Percentiles rank a stretch among this genome's conserved stretches.
Conservation (phyloP, 2,888 invertebrate species). For the Tiphia femorata region DNA sequence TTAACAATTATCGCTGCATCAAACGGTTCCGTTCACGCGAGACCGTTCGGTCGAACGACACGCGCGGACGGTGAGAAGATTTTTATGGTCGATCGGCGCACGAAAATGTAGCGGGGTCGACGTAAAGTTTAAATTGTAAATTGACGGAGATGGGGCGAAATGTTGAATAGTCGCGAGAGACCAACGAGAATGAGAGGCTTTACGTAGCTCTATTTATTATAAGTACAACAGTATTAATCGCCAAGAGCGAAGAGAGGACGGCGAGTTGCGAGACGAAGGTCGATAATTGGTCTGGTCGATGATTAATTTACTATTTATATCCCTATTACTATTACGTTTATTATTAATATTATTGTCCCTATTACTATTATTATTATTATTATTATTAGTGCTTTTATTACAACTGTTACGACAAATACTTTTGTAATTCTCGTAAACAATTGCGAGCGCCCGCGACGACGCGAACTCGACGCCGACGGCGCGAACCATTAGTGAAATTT, state of each 20-base stretch:
- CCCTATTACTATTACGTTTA: slow-evolving; percentile 15
- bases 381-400: slow-evolving; percentile 16
- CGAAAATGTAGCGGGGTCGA: not conserved
- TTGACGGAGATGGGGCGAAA: no score
- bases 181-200: slow-evolving; percentile 19
- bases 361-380: slow-evolving; percentile 18
- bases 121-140: no score
- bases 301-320: slow-evolving; percentile 10
- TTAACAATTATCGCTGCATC: no score
- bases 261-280: slow-evolving; percentile 41
- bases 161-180: no score
- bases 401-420: not conserved
- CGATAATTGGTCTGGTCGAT: slow-evolving; percentile 38
- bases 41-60: no score
- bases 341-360: not conserved
- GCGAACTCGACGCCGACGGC: no score
- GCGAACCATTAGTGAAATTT: no score
- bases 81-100: not conserved
- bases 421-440: not conserved
- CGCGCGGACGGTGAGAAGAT: not conserved
- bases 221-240: slow-evolving; percentile 62
- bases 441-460: no score
- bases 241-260: slow-evolving; percentile 41
- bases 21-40: no score
- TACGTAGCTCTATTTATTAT: slow-evolving; percentile 53